Base-by-base conservation (phyloP, 2,113 vertebrate species). In the Paraplagusia blochii region DNA sequence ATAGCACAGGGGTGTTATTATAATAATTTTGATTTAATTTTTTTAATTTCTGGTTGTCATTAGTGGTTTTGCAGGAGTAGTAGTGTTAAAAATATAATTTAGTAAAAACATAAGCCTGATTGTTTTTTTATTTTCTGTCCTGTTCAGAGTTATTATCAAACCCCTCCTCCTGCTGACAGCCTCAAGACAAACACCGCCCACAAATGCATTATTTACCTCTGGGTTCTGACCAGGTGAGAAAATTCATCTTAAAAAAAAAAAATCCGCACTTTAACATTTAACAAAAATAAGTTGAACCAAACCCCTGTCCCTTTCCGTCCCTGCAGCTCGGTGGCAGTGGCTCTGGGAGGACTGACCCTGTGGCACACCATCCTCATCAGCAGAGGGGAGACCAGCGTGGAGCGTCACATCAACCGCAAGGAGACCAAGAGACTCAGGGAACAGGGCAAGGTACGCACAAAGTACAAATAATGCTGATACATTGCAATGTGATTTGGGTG, bases 331-430 rank as follows among this genome's bases (percentile, higher is more conserved):
- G 97, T 99, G 63, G 91, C 93, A 0, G 63, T 98, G 11, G 95
- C 95, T 34, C 82, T 99, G 58, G 95, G 94, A 46, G 94, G 91
- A 36, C 93, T 99, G 50, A 98, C 94, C 0, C 47, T 95, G 45
- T 99, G 97, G 97, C 97, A 99, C 0, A 77, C 88, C 1, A 73
- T 90, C 9, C 94, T 99, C 51, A 98, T 98, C 86, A 92, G 88
- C 50, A 90, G 91, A 0, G 97, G 94, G 5, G 95, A 99, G 86
- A 98, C 96, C 50, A 99, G 96, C 58, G 93, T 99, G 0, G 97
- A 99, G 87, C 90, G 96, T 61, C 96, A 98, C 82, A 98, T 97
- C 83, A 98, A 99, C 89, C 89, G 66, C 68, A 98, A 96, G 77
- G 97, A 99, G 88, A 77, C 63, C 44, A 91, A 70, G 69, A 89